phyloP scores from a whole-genome alignment of 2,888 invertebrate species.

The Polia nebulosa region DNA sequence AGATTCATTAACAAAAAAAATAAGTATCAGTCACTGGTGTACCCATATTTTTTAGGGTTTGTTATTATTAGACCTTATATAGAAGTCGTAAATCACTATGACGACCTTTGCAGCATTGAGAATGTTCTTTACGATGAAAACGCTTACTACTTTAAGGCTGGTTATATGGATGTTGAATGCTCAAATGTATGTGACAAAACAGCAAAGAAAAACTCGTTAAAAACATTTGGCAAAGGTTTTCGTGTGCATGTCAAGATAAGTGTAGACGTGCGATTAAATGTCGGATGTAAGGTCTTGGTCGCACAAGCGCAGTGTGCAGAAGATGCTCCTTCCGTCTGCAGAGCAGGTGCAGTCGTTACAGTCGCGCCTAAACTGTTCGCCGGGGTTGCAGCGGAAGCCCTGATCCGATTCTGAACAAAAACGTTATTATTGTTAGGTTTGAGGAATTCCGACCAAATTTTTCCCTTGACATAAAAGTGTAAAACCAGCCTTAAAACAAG shows the following conservation, averaged over 20 bases:
- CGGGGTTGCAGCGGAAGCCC: constrained; percentile 88
- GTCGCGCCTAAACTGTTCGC: constrained; percentile 84
- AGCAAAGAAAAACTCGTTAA: not conserved
- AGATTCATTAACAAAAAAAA: not conserved
- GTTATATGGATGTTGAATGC: not conserved
- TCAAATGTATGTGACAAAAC: not conserved
- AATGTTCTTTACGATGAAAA: not conserved
- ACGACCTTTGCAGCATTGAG: not conserved
- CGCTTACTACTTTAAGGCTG: no score
- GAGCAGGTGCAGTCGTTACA: constrained; percentile 90
- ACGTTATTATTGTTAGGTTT: not conserved
- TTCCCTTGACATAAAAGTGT: not conserved
- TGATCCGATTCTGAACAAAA: constrained; percentile 74
- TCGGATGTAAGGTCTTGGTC: constrained; percentile 74
- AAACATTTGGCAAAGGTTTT: constrained; percentile 8
- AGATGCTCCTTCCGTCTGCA: constrained; percentile 84
- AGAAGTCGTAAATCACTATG: not conserved
- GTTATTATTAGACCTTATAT: not conserved
- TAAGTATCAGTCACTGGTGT: constrained; percentile 12
- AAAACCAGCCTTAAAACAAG: no score
- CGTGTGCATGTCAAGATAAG: constrained; percentile 55
- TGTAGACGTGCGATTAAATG: constrained; percentile 58
- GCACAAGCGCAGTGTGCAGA: constrained; percentile 86
- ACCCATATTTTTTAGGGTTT: not conserved
- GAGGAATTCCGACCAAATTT: not conserved